Conservation (phyloP, 2,888 invertebrate genomes). For the Synergus gifuensis region DNA sequence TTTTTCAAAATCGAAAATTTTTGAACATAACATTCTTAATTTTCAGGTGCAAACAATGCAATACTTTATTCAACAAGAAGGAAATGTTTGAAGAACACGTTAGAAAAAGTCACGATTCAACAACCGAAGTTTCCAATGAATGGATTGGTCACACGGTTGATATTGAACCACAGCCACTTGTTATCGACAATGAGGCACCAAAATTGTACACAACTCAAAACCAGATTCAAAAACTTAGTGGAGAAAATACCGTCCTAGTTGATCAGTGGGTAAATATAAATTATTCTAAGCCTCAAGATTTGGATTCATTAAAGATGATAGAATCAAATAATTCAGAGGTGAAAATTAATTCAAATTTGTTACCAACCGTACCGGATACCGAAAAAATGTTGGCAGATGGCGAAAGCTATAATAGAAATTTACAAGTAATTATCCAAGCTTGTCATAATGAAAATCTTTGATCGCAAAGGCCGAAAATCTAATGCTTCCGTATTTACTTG, state of each 20-base stretch:
- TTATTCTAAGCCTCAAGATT: too few species aligned
- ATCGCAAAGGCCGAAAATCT: too few species aligned
- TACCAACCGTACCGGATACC: too few species aligned
- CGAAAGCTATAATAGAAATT: too few species aligned
- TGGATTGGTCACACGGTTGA: conserved; percentile 46
- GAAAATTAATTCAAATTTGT: too few species aligned
- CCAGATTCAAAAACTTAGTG: neutral
- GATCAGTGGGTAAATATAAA: too few species aligned
- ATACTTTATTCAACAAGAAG: conserved; percentile 56
- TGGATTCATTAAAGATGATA: too few species aligned
- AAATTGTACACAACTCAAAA: neutral
- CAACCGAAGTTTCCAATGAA: conserved; percentile 35
- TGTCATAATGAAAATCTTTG: too few species aligned
- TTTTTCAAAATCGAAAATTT: neutral
- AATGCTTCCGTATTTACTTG: too few species aligned
- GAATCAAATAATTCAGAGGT: too few species aligned
- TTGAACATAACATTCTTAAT: neutral
- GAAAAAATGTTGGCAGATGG: too few species aligned
- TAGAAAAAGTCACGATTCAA: conserved; percentile 49
- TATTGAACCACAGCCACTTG: conserved; percentile 20
- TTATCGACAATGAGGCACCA: neutral
- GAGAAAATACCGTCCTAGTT: neutral
- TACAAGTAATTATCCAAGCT: too few species aligned
- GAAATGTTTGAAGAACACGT: conserved; percentile 60
- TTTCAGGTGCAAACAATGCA: conserved; percentile 61